Conservation (phyloP, 2,113 vertebrate species). For the Corynorhinus townsendii region DNA sequence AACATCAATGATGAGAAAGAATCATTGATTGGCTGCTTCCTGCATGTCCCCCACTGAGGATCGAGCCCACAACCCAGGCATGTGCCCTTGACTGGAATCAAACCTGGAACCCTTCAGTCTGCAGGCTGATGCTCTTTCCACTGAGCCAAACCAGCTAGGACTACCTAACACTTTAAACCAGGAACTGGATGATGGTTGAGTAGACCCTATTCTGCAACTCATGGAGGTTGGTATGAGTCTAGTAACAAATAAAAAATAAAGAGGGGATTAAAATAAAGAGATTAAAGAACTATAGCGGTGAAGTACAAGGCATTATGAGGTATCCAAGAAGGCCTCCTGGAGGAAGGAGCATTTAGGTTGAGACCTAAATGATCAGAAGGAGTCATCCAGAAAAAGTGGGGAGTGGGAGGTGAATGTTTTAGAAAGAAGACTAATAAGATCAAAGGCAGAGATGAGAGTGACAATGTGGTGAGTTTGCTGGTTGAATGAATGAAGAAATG, state of each 20-base stretch:
- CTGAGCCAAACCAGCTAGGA: too few species aligned
- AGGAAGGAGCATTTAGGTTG: neutral
- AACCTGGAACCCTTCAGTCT: too few species aligned
- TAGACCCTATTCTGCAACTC: neutral
- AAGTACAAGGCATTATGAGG: neutral
- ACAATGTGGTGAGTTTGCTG: too few species aligned
- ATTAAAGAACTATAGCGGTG: neutral
- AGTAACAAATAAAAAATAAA: neutral
- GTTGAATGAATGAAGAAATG: neutral
- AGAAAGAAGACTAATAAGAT: neutral
- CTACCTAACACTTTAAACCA: neutral
- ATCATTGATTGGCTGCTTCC: too few species aligned
- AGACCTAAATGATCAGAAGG: neutral
- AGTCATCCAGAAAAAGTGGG: neutral
- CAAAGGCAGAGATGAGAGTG: neutral
- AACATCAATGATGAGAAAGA: too few species aligned
- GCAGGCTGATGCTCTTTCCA: too few species aligned
- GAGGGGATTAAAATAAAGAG: neutral
- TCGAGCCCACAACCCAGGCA: too few species aligned
- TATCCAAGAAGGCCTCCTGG: neutral
- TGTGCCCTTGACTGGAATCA: too few species aligned
- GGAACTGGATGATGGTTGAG: neutral
- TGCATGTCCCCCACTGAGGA: too few species aligned
- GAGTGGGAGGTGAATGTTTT: neutral
- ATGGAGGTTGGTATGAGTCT: neutral